A percentile compares a stretch with the other conserved stretches of the same genome.
These are phyloP conservation scores for Tachypleus tridentatus DNA, from an alignment of 1,140 invertebrate species.

Conservation along the genomic window DNA sequence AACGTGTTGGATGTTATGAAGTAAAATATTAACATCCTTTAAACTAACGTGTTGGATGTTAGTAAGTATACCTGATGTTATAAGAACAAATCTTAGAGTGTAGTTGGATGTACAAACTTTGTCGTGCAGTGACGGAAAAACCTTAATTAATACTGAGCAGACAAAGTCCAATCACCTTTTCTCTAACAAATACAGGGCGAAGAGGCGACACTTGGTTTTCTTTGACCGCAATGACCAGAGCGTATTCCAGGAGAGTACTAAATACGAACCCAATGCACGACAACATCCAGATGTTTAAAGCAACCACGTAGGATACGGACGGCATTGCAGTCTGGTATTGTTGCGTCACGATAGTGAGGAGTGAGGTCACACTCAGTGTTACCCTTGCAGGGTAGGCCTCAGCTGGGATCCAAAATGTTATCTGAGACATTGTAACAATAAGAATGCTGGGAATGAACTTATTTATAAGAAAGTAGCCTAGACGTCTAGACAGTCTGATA, in stretches of 20 bases:
- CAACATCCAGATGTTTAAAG: slow-evolving; percentile 42
- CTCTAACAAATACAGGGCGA: background rate
- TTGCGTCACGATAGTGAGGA: slow-evolving; percentile 53
- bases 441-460: slow-evolving; percentile 22
- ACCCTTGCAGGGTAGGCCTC: slow-evolving; percentile 23
- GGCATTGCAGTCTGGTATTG: slow-evolving; percentile 37
- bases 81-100: too few species aligned
- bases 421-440: slow-evolving; percentile 19
- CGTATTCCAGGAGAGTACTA: slow-evolving; percentile 67
- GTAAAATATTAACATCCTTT: too few species aligned
- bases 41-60: too few species aligned
- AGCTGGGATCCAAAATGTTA: slow-evolving; percentile 24
- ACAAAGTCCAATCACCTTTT: too few species aligned
- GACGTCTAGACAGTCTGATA: slow-evolving; percentile 14
- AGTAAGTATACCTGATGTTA: too few species aligned
- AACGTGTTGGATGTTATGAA: too few species aligned
- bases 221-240: slow-evolving; percentile 85
- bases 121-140: too few species aligned
- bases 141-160: too few species aligned
- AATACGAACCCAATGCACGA: slow-evolving; percentile 73
- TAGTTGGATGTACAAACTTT: too few species aligned
- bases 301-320: slow-evolving; percentile 41
- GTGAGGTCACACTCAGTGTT: slow-evolving; percentile 46
- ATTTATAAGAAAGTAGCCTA: slow-evolving; percentile 22
- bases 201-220: slow-evolving; percentile 34